Conservation (phyloP, 1,140 invertebrate genomes). For the Grapholita molesta region DNA sequence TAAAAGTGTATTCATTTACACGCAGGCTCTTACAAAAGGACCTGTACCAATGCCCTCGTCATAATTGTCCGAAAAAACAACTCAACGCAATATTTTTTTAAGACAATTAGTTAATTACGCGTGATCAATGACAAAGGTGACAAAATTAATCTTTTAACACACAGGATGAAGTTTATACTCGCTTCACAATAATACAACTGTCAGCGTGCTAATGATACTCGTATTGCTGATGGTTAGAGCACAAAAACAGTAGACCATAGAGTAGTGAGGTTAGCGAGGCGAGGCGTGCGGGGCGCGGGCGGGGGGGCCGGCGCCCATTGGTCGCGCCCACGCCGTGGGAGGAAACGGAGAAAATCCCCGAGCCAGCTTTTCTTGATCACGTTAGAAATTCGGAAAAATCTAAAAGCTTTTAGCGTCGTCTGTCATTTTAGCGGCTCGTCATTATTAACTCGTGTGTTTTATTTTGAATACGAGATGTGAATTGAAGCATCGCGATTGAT, state of each 20-base stretch:
- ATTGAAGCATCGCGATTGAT: slow-evolving; percentile 42
- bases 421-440: slow-evolving; percentile 48
- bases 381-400: slow-evolving; percentile 50
- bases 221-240: background rate
- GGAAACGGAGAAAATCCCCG: slow-evolving; percentile 52
- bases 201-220: background rate
- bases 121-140: no score
- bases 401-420: slow-evolving; percentile 69
- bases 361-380: slow-evolving; percentile 47
- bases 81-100: no score
- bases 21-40: no score
- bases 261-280: slow-evolving; percentile 28
- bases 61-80: no score
- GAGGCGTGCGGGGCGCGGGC: slow-evolving; percentile 29
- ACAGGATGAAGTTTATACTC: background rate
- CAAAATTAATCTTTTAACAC: background rate
- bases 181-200: background rate
- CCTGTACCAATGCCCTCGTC: no score
- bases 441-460: slow-evolving; percentile 36
- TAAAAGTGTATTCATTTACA: no score
- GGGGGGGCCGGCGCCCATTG: slow-evolving; percentile 53
- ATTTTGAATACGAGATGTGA: slow-evolving; percentile 39
- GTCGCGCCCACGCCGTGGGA: slow-evolving; percentile 58
- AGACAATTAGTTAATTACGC: no score
- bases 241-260: slow-evolving; percentile 18